phyloP scores from a whole-genome alignment of 2,113 vertebrate genomes.

The Anarhynchus alexandrinus region DNA sequence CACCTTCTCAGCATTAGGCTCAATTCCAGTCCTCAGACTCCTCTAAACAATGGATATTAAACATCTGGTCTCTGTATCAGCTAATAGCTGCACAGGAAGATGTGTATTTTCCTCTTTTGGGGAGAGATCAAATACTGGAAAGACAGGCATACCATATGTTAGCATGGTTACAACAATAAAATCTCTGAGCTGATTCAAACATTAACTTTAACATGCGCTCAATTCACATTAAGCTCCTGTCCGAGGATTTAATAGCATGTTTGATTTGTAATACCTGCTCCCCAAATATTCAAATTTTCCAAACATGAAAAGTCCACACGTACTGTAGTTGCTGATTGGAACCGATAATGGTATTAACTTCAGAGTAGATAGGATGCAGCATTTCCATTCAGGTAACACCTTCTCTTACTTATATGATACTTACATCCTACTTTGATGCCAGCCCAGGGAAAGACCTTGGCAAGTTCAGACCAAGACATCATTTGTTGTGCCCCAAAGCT shows the following conservation, averaged over 20 bases:
- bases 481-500: constrained; percentile 17
- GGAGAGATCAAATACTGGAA: neutral
- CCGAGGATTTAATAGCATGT: neutral
- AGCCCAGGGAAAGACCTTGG: neutral
- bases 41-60: neutral
- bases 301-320: neutral
- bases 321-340: neutral
- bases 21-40: neutral
- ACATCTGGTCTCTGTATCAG: neutral
- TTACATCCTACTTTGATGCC: neutral
- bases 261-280: neutral
- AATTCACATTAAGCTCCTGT: neutral
- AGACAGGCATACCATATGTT: neutral
- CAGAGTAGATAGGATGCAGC: neutral
- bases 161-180: neutral
- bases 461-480: neutral
- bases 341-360: neutral
- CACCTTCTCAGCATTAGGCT: neutral
- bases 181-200: neutral
- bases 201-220: neutral
- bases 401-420: neutral
- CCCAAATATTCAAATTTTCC: neutral
- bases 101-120: neutral
- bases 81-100: neutral
- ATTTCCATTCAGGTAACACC: neutral